A percentile compares a stretch with the other conserved stretches of the same genome.
phyloP scores from a whole-genome alignment of 2,888 invertebrate species.

The Eilema caniola region DNA sequence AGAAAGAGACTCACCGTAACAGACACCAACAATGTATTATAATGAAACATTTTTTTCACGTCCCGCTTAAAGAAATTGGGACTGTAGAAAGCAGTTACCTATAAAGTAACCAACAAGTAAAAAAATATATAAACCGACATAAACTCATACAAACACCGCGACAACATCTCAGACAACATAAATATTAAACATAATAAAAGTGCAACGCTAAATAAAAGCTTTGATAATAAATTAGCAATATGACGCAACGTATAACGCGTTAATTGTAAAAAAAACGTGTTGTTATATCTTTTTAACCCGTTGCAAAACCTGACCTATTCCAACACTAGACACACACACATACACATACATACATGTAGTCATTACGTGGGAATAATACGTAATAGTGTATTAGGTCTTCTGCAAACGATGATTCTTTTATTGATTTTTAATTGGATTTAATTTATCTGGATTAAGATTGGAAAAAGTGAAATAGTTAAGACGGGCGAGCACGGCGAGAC shows the following conservation, averaged over 20 bases:
- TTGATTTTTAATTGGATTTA: too few relatives aligned
- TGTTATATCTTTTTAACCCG: slow-evolving; percentile 13
- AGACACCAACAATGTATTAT: too few relatives aligned
- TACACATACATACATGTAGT: slow-evolving; percentile 10
- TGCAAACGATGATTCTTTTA: slow-evolving; percentile 29
- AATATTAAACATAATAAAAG: not conserved
- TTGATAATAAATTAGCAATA: not conserved
- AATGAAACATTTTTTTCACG: too few relatives aligned
- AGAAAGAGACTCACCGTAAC: too few relatives aligned
- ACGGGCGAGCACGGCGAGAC: too few relatives aligned
- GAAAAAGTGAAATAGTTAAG: too few relatives aligned
- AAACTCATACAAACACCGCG: not conserved
- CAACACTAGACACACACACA: slow-evolving; percentile 47
- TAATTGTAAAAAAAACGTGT: not conserved
- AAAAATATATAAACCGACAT: not conserved
- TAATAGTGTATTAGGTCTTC: slow-evolving; percentile 38
- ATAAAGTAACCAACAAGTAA: not conserved
- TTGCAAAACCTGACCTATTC: slow-evolving; percentile 67
- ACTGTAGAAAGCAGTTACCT: too few relatives aligned
- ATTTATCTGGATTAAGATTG: too few relatives aligned
- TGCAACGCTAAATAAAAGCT: too few relatives aligned
- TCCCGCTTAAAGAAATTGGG: too few relatives aligned
- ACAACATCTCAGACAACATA: not conserved
- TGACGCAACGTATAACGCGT: not conserved
- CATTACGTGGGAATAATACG: slow-evolving; percentile 50